Evolutionary conservation across 1,140 invertebrate species (phyloP).

Genomic region (Archegozetes longisetosus): DNA sequence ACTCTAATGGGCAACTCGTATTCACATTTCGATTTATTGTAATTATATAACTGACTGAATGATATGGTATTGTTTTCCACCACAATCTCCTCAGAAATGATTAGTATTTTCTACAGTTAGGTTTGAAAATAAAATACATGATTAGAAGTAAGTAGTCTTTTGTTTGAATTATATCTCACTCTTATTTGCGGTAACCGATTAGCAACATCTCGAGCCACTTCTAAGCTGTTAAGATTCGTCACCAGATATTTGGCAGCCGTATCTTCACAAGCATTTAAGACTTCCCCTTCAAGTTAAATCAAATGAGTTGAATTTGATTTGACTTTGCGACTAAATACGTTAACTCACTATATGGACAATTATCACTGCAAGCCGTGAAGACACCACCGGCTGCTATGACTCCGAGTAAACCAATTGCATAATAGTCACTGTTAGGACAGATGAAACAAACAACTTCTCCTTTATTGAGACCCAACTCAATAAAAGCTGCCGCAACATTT

Average conservation of each 20-base stretch:
- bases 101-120: too few relatives aligned
- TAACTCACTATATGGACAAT: neutral
- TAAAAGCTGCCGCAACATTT: neutral
- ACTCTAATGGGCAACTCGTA: neutral
- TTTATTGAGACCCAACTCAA: neutral
- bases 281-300: neutral
- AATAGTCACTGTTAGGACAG: conserved; percentile 1
- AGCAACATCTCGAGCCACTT: neutral
- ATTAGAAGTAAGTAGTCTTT: too few relatives aligned
- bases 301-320: neutral
- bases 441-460: neutral
- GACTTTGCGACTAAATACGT: neutral
- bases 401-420: neutral
- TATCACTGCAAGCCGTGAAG: neutral
- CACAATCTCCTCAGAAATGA: too few relatives aligned
- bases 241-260: neutral
- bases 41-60: neutral
- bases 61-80: too few relatives aligned
- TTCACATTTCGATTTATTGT: neutral
- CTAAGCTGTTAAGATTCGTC: neutral
- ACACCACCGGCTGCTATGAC: neutral
- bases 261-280: neutral
- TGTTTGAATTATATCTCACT: too few relatives aligned
- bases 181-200: neutral
- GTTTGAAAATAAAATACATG: too few relatives aligned